Conservation (phyloP, 2,888 invertebrate genomes). For the Trichacis sp. region DNA sequence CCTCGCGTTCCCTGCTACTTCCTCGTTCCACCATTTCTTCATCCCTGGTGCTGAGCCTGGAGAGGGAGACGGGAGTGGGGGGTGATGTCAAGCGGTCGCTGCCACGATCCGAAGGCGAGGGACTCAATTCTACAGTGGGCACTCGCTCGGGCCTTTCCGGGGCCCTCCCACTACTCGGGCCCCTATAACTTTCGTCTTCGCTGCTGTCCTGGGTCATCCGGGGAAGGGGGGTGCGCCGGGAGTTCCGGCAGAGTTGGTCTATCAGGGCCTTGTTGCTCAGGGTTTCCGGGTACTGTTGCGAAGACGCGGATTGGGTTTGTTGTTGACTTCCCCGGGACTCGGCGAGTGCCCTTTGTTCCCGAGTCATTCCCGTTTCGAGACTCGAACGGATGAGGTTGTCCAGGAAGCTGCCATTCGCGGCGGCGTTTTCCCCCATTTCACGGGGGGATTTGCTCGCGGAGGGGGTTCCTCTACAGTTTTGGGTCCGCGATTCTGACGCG, state of each 20-base stretch:
- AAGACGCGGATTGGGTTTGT: conserved; percentile 71
- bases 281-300: conserved; percentile 71
- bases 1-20: conserved; percentile 61
- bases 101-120: conserved; percentile 64
- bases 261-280: conserved; percentile 75
- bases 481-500: conserved; percentile 58
- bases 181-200: conserved; percentile 70
- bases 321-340: conserved; percentile 70
- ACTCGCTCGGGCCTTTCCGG: conserved; percentile 64
- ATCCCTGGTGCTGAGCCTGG: conserved; percentile 61
- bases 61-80: conserved; percentile 59
- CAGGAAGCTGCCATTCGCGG: conserved; percentile 82
- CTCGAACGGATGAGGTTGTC: conserved; percentile 88
- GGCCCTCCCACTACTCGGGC: conserved; percentile 46
- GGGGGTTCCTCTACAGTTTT: conserved; percentile 58
- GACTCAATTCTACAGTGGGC: conserved; percentile 66
- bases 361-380: conserved; percentile 77
- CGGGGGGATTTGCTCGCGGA: conserved; percentile 71
- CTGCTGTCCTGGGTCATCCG: conserved; percentile 68
- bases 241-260: conserved; percentile 77
- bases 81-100: conserved; percentile 64
- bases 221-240: conserved; percentile 71
- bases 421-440: conserved; percentile 75
- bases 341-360: conserved; percentile 58
- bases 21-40: conserved; percentile 58